Evolutionary conservation across 2,888 invertebrate genomes (phyloP).

Genomic region (Euproctis similis): DNA sequence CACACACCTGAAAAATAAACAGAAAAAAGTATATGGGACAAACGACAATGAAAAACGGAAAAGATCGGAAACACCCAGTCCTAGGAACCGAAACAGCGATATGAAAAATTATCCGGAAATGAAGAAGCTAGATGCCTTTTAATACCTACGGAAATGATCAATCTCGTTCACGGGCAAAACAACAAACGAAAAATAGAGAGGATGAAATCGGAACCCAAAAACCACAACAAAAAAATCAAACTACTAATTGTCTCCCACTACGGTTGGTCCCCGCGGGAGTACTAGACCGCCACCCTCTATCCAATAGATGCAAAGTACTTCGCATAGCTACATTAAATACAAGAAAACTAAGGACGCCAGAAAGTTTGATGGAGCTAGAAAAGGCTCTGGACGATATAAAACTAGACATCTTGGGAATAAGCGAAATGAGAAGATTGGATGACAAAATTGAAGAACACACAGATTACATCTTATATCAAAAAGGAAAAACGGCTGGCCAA

Average conservation of each 20-base stretch:
- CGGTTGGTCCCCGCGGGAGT: too few relatives aligned
- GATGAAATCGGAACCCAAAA: not conserved
- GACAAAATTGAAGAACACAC: not conserved
- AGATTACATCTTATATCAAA: not conserved
- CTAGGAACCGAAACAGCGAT: too few relatives aligned
- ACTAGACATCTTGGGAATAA: not conserved
- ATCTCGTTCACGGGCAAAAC: too few relatives aligned
- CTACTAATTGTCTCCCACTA: too few relatives aligned
- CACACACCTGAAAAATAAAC: too few relatives aligned
- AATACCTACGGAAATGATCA: too few relatives aligned
- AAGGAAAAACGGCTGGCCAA: slow-evolving; percentile 1
- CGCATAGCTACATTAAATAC: not conserved
- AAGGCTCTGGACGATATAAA: not conserved
- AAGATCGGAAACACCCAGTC: too few relatives aligned
- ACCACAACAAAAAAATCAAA: too few relatives aligned
- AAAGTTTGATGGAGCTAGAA: not conserved
- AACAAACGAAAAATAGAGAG: not conserved
- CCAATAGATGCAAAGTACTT: not conserved
- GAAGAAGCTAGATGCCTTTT: too few relatives aligned
- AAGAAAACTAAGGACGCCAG: not conserved
- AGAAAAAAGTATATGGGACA: too few relatives aligned
- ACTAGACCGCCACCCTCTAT: slow-evolving; percentile 1
- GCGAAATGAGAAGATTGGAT: not conserved
- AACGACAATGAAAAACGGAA: too few relatives aligned
- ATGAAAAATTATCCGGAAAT: too few relatives aligned